Base-by-base conservation (phyloP, 2,888 invertebrate species). In the Azorinus chamasolen region DNA sequence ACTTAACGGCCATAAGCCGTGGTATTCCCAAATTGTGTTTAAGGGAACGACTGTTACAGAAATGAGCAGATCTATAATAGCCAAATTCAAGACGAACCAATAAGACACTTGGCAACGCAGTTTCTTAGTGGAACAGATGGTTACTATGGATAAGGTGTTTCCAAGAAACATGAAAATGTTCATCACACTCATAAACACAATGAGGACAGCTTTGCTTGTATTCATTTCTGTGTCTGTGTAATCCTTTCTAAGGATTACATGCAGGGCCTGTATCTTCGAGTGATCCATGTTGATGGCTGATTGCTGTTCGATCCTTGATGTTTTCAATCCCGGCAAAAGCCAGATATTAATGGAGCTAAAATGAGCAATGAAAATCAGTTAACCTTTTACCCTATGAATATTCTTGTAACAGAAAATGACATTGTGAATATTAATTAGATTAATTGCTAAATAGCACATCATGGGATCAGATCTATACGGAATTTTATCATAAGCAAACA, bases 81-180 rank as follows among this genome's bases (percentile, higher is more conserved):
- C 85, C 25, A 87, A 65, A 46, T 84, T 85, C 37, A 87, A 59
- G 24, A 87, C 87, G 76, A 85, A 78, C 82, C 81, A 85, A 76
- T 87, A 87, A 32, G 84, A 87, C 1, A 76, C 77, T 37, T 73
- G 58, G 24, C 68, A 55, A 2, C 83, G 65, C 45, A 87, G 64
- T 43, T 45, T 69, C 8, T 20, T 53, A 25, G 75, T 83, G n/a
- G 51, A 51, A 20, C 70, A 41, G n/a, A 87, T 87, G 14, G 85
- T 84, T 20, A 79, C 59, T n/a, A 85, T 84, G 10, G 87, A 87
- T 12, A 84, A 22, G 2, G 53, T 61, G 63, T 87, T 87, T 22
- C 84, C 85, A 16, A 83, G 46, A 16, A 85, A 69, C 85, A 85
- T 85, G 45, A 87, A 64, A 12, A 81, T 54, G 51, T 82, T 83